phyloP scores from a whole-genome alignment of 1,140 invertebrate genomes.

The Ceratosolen solmsi region DNA sequence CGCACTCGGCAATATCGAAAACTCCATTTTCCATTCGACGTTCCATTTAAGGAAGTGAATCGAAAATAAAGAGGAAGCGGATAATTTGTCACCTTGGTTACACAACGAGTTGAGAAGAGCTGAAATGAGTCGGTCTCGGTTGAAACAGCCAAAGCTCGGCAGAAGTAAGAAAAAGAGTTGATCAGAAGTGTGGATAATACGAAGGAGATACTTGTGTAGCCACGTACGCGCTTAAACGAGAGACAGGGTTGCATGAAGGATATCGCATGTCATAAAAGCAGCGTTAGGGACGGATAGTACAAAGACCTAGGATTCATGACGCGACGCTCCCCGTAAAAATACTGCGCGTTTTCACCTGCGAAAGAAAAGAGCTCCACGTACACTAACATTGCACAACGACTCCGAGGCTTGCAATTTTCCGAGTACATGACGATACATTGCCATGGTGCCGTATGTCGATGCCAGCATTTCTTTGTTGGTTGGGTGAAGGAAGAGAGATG shows the following conservation, averaged over 20 bases:
- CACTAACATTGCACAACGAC: constrained; percentile 1
- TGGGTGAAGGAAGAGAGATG: background rate
- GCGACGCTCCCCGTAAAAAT: constrained; percentile 55
- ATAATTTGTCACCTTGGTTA: background rate
- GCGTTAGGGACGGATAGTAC: constrained; percentile 13
- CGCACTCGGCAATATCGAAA: background rate
- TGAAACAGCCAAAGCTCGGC: background rate
- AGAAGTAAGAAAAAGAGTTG: background rate
- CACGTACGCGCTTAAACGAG: constrained; percentile 50
- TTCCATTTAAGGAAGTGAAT: background rate
- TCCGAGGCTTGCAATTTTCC: constrained; percentile 24
- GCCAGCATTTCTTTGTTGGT: background rate
- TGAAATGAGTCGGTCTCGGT: background rate
- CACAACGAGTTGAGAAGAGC: background rate
- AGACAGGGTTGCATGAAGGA: constrained; percentile 60
- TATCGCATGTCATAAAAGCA: constrained; percentile 67
- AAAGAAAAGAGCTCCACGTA: background rate
- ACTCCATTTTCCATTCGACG: background rate
- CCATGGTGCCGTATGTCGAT: background rate
- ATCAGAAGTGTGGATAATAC: background rate
- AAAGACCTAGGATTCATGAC: background rate
- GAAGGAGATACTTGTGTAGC: constrained; percentile 26
- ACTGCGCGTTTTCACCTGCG: constrained; percentile 25
- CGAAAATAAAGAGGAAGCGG: background rate
- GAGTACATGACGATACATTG: background rate